These are phyloP conservation scores for Drosophila paramelanica DNA, from an alignment of 2,888 invertebrate genomes.

Conservation along the genomic window DNA sequence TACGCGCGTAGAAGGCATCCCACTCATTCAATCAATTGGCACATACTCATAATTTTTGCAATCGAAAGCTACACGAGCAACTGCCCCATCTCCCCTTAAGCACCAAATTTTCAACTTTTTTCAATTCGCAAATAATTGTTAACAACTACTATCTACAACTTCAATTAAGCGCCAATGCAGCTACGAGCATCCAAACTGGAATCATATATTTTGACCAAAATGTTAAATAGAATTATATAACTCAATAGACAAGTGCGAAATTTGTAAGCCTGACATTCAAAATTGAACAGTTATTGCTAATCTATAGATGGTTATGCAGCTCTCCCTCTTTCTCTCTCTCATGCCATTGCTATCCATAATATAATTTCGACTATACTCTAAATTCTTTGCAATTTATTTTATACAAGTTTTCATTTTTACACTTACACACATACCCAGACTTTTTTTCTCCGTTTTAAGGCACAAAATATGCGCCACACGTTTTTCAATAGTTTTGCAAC, in stretches of 20 bases:
- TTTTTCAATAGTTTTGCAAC: conserved; percentile 36
- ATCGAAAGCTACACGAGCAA: conserved; percentile 28
- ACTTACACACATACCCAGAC: neutral
- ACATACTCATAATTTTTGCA: conserved; percentile 30
- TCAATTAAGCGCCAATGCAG: conserved; percentile 31
- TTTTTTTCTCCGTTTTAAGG: conserved; percentile 15
- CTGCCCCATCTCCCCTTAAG: conserved; percentile 10
- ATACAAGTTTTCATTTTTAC: conserved; percentile 5
- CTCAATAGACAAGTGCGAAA: conserved; percentile 54
- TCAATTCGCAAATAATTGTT: conserved; percentile 23
- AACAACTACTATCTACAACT: conserved; percentile 16
- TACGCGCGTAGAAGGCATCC: conserved; percentile 7
- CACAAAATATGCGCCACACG: conserved; percentile 26
- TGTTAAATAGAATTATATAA: conserved; percentile 49
- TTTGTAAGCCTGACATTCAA: conserved; percentile 69
- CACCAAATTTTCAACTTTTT: conserved; percentile 11
- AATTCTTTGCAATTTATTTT: conserved; percentile 46
- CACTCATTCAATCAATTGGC: conserved; percentile 26
- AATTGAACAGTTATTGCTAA: conserved; percentile 70
- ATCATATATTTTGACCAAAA: conserved; percentile 58
- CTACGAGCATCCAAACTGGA: conserved; percentile 30
- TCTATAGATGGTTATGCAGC: conserved; percentile 28
- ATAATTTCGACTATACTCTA: conserved; percentile 59
- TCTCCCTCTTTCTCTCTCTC: conserved; percentile 27
- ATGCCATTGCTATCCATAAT: conserved; percentile 50